These are phyloP conservation scores for Aphidius ervi DNA, from an alignment of 1,140 invertebrate genomes.

Conservation along the genomic window DNA sequence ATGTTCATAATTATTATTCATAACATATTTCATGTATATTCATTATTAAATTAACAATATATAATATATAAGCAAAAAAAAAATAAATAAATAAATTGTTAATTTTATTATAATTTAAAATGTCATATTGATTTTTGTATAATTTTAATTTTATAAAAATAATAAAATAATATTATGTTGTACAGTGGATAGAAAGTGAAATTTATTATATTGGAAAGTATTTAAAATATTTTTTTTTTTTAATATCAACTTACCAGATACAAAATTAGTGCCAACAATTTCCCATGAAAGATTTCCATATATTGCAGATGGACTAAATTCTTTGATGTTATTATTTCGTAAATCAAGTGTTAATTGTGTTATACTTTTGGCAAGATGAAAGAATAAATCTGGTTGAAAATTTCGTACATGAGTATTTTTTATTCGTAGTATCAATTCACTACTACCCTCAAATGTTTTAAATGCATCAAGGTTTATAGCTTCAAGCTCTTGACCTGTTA, in stretches of 20 bases:
- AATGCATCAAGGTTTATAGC: constrained; percentile 70
- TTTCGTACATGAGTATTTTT: constrained; percentile 69
- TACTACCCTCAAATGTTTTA: constrained; percentile 56
- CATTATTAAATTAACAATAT: no score
- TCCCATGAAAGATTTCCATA: constrained; percentile 84
- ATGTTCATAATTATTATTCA: no score
- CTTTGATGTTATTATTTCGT: constrained; percentile 74
- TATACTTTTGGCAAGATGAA: constrained; percentile 65
- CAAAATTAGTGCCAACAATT: constrained; percentile 73
- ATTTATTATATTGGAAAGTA: no score
- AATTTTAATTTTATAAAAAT: no score
- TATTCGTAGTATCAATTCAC: constrained; percentile 69
- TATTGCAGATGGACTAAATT: constrained; percentile 74
- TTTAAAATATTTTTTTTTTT: no score
- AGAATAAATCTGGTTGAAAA: constrained; percentile 73
- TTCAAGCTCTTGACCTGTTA: constrained; percentile 68
- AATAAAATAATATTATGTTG: no score
- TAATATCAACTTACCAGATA: constrained; percentile 59
- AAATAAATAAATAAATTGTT: no score
- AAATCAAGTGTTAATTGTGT: constrained; percentile 78
- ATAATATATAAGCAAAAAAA: no score
- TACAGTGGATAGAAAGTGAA: no score
- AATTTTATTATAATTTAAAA: no score
- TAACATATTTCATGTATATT: no score
- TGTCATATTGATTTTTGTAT: no score